Evolutionary conservation across 2,113 vertebrate genomes (phyloP).

Genomic region (Puma concolor): DNA sequence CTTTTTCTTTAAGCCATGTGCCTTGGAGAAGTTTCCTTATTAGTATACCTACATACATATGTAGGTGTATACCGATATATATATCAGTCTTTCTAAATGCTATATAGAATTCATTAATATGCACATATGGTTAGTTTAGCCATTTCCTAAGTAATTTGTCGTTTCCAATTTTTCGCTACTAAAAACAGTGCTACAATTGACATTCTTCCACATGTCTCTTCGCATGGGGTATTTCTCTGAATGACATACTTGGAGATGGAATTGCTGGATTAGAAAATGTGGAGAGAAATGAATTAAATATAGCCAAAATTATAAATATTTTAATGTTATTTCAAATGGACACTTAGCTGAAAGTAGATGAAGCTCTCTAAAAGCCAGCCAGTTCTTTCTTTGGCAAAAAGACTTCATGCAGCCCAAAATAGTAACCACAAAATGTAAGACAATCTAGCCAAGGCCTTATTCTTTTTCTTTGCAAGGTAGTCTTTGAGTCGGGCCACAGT

Average conservation of each 20-base stretch:
- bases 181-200: conserved; percentile 20
- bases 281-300: conserved; percentile 62
- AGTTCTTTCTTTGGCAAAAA: conserved; percentile 53
- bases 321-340: conserved; percentile 58
- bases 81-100: conserved; percentile 38
- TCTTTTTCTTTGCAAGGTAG: conserved; percentile 44
- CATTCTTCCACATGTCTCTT: background rate
- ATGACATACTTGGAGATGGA: conserved; percentile 33
- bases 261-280: conserved; percentile 44
- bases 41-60: background rate
- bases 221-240: conserved; percentile 33
- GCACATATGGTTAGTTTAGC: conserved; percentile 7
- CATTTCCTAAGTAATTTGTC: conserved; percentile 24
- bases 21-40: conserved; percentile 8
- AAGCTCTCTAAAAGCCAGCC: conserved; percentile 49
- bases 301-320: conserved; percentile 54
- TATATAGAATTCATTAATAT: conserved; percentile 3
- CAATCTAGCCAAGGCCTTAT: background rate
- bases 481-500: background rate
- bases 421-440: conserved; percentile 62
- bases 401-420: conserved; percentile 55
- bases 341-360: conserved; percentile 58
- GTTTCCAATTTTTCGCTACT: background rate
- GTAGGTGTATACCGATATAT: too few species aligned
- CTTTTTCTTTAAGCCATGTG: conserved; percentile 20